Percentiles rank a stretch among this genome's conserved stretches.
phyloP scores from a whole-genome alignment of 2,113 vertebrate genomes.

The Cyprinodon tularosa region DNA sequence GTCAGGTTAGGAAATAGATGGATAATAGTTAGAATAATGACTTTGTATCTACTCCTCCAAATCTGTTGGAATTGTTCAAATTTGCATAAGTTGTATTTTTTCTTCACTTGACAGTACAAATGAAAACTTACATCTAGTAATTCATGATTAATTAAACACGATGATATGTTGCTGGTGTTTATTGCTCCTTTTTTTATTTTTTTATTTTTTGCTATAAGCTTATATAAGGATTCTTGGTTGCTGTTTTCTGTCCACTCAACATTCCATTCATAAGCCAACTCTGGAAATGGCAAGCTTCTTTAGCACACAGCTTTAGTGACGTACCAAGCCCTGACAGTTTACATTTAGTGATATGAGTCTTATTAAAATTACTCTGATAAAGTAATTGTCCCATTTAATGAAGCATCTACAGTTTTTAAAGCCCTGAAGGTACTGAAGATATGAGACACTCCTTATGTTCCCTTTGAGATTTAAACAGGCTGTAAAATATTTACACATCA shows the following conservation, averaged over 20 bases:
- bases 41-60: background rate
- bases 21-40: too few relatives aligned
- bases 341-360: too few relatives aligned
- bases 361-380: background rate
- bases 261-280: background rate
- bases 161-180: background rate
- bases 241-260: background rate
- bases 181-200: background rate
- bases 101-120: background rate
- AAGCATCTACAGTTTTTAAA: background rate
- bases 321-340: background rate
- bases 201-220: background rate
- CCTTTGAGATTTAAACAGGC: slow-evolving; percentile 5
- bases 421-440: background rate
- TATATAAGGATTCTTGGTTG: background rate
- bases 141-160: too few relatives aligned
- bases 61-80: background rate
- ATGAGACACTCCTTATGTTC: background rate
- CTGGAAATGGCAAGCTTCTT: background rate
- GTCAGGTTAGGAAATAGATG: too few relatives aligned
- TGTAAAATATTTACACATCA: slow-evolving; percentile 10
- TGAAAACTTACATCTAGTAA: background rate
- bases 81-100: background rate
- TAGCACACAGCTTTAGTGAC: background rate
- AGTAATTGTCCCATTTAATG: background rate